phyloP scores from a whole-genome alignment of 1,140 invertebrate species.

The Tyrophagus putrescentiae region DNA sequence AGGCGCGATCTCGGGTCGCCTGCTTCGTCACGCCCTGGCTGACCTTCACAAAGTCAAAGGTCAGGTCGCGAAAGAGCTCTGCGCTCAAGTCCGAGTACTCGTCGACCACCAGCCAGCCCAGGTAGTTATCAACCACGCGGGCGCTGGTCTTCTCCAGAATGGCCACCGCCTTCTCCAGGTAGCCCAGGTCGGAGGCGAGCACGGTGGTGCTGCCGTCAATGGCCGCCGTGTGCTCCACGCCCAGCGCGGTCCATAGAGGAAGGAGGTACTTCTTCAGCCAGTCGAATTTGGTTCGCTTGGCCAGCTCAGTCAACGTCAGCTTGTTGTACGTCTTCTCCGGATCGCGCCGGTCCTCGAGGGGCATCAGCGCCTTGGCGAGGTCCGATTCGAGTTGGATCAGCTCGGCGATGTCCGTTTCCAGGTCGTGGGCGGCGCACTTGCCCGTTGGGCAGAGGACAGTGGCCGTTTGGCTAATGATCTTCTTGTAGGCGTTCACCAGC shows the following conservation, averaged over 20 bases:
- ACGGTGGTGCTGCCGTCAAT: conserved; percentile 30
- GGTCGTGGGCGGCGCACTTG: neutral
- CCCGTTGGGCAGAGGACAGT: neutral
- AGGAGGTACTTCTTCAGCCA: neutral
- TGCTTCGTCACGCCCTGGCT: conserved; percentile 31
- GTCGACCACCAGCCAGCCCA: conserved; percentile 35
- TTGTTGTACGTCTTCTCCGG: conserved; percentile 31
- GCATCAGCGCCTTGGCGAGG: conserved; percentile 30
- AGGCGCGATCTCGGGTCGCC: conserved; percentile 33
- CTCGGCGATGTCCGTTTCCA: conserved; percentile 17
- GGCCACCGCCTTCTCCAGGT: conserved; percentile 24
- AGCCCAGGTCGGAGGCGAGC: conserved; percentile 32
- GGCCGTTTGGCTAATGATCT: conserved; percentile 37
- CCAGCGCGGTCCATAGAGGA: neutral
- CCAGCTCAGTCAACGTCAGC: conserved; percentile 32
- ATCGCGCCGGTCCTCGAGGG: conserved; percentile 21
- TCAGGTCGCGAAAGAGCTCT: conserved; percentile 32
- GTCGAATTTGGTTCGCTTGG: conserved; percentile 12
- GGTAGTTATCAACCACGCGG: conserved; percentile 32
- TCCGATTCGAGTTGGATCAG: conserved; percentile 12
- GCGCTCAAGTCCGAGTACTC: too few relatives aligned
- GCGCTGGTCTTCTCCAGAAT: conserved; percentile 11
- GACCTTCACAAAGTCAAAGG: conserved; percentile 38
- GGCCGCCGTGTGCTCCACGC: conserved; percentile 23
- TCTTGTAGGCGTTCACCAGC: conserved; percentile 35